These are phyloP conservation scores for Bhutanitis thaidina DNA, from an alignment of 2,888 invertebrate genomes.

Conservation along the genomic window DNA sequence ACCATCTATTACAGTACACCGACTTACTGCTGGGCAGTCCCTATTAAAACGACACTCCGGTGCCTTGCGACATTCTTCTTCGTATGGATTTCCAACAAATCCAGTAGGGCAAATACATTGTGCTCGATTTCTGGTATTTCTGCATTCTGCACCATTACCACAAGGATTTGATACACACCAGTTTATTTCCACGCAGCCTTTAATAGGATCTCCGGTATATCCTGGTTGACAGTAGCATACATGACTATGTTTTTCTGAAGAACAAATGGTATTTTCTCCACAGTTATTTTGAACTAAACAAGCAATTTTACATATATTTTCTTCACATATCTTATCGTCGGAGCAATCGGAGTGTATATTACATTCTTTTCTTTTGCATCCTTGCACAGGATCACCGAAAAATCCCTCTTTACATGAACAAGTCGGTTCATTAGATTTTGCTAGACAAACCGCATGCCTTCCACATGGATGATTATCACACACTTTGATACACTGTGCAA, in stretches of 20 bases:
- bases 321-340: slow-evolving; percentile 90
- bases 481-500: slow-evolving; percentile 87
- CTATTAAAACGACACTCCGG: slow-evolving; percentile 88
- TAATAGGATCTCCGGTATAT: slow-evolving; percentile 88
- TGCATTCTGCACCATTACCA: slow-evolving; percentile 89
- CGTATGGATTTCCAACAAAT: slow-evolving; percentile 91
- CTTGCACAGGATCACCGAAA: slow-evolving; percentile 89
- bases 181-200: slow-evolving; percentile 86
- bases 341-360: slow-evolving; percentile 85
- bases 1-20: slow-evolving; percentile 86
- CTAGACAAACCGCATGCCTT: slow-evolving; percentile 89
- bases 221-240: slow-evolving; percentile 91
- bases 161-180: slow-evolving; percentile 89
- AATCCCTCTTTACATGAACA: slow-evolving; percentile 90
- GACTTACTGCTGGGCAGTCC: slow-evolving; percentile 90
- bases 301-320: slow-evolving; percentile 91
- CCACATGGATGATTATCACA: slow-evolving; percentile 89
- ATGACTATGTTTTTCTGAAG: slow-evolving; percentile 89
- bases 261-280: slow-evolving; percentile 91
- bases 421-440: slow-evolving; percentile 85
- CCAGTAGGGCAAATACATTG: slow-evolving; percentile 89
- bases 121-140: slow-evolving; percentile 88
- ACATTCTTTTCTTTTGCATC: slow-evolving; percentile 91
- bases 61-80: slow-evolving; percentile 89
- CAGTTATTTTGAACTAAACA: slow-evolving; percentile 91